Evolutionary conservation across 2,797 vertebrate genomes (phyloP), one percentile per base, ranked within the genome.

Genomic region (Cynopterus sphinx): DNA sequence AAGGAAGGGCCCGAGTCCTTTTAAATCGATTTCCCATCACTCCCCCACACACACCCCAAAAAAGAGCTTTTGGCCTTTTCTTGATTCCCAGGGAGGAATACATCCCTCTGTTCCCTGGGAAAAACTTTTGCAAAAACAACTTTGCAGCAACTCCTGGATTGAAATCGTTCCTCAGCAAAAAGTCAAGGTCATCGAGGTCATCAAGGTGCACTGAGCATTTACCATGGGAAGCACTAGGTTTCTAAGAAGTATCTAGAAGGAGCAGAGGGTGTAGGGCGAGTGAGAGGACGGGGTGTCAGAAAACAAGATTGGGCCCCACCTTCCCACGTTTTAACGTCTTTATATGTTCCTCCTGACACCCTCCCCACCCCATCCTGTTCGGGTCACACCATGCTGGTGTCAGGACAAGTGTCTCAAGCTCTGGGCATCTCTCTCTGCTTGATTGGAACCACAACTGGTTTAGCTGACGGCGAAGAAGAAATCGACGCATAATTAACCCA

Each of bases 1-100:
- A 0, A n/a, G 6, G 4, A 53, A 26, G 21, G 2, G 2, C 33
- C 6, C 4, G n/a, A 24, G 16, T 31, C 22, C 51, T 63, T 49
- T 55, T 31, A 63, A 74, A 17, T 2, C 36, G 28, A 67, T 46
- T 74, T 39, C 33, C 24, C 22, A 2, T 21, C 22, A 17, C 1
- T 9, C 9, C 46, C 46, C 46, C 12, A 11, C 11, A 11, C 46
- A 13, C 46, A 11, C 46, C 74, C 9, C 10, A 74, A 57, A 21
- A 92, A 22, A 26, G 84, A 67, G 8, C 6, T 24, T 61, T 43
- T 51, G 26, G 6, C 19, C 15, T 81, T 88, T 46, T 49, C 67
- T 36, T 22, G 41, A 73, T 71, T 71, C 41, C 26, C 46, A 82
- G 33, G 49, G 67, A 26, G 55, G 3, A 83, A 26, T 15, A 22